Conservation (phyloP, 2,888 invertebrate species). For the Sepiola atlantica region DNA sequence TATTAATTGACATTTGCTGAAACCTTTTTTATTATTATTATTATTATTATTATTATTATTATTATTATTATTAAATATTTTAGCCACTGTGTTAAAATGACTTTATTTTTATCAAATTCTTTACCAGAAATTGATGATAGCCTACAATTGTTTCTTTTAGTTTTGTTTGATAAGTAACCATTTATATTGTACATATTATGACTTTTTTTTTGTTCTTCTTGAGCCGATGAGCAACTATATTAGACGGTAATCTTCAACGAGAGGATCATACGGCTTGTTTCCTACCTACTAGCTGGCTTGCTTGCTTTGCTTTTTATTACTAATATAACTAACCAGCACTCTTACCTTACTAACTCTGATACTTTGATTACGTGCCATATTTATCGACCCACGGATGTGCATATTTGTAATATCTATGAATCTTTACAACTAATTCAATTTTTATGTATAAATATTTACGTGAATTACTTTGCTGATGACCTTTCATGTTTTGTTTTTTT, state of each 20-base stretch:
- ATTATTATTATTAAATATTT: neutral
- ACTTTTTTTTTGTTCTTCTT: neutral
- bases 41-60: no score
- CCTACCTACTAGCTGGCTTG: conserved; percentile 32
- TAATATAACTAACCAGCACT: conserved; percentile 40
- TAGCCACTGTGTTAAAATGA: neutral
- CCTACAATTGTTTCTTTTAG: neutral
- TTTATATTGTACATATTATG: neutral
- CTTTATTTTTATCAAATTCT: neutral
- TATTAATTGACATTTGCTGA: neutral
- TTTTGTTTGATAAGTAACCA: neutral
- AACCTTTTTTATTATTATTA: neutral
- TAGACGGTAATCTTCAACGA: neutral
- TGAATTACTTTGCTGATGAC: neutral
- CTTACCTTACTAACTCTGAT: conserved; percentile 16
- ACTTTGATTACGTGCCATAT: neutral
- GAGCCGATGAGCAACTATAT: neutral
- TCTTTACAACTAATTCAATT: neutral
- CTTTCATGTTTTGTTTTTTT: neutral
- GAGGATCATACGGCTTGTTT: conserved; percentile 9
- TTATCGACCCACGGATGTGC: neutral
- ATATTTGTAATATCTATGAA: neutral
- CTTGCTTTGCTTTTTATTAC: conserved; percentile 11
- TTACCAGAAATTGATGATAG: neutral
- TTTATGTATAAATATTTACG: neutral